phyloP scores from a whole-genome alignment of 2,888 invertebrate species.

The Leptodirus hochenwartii region DNA sequence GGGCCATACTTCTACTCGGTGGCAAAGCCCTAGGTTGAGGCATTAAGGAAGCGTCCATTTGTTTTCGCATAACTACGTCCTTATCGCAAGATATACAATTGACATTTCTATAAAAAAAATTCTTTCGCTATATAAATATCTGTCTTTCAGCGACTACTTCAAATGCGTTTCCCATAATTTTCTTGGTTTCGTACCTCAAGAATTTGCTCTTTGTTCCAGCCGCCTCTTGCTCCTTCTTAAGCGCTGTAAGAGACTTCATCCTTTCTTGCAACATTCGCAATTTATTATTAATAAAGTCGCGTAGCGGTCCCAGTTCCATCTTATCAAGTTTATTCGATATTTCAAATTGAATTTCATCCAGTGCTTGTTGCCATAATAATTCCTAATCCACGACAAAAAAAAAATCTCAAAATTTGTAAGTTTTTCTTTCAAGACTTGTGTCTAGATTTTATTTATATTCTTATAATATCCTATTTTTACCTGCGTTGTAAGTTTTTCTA shows the following conservation, averaged over 20 bases:
- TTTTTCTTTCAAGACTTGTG: conserved; percentile 1
- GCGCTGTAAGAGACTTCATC: conserved; percentile 36
- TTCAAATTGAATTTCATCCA: conserved; percentile 46
- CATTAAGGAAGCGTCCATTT: conserved; percentile 29
- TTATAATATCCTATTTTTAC: conserved; percentile 19
- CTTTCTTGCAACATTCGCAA: conserved; percentile 40
- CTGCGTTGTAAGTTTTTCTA: conserved; percentile 40
- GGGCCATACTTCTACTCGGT: conserved; percentile 40
- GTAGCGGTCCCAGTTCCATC: conserved; percentile 41
- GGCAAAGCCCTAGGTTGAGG: conserved; percentile 35
- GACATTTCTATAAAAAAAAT: conserved; percentile 33
- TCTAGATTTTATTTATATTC: not conserved
- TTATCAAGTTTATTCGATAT: conserved; percentile 49
- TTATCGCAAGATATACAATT: conserved; percentile 65
- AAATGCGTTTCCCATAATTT: conserved; percentile 4
- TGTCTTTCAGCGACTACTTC: not conserved
- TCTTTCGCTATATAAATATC: conserved; percentile 1
- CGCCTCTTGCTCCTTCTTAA: conserved; percentile 46
- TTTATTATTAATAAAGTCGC: conserved; percentile 43
- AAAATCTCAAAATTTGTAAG: conserved; percentile 1
- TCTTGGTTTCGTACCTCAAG: conserved; percentile 33
- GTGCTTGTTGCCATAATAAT: conserved; percentile 41
- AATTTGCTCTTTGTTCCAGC: conserved; percentile 51
- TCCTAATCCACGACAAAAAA: conserved; percentile 27
- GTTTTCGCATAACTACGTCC: conserved; percentile 48